Percentiles rank a stretch among this genome's conserved stretches.
phyloP scores from a whole-genome alignment of 2,888 invertebrate species.

The Lasioglossum leucozonium region DNA sequence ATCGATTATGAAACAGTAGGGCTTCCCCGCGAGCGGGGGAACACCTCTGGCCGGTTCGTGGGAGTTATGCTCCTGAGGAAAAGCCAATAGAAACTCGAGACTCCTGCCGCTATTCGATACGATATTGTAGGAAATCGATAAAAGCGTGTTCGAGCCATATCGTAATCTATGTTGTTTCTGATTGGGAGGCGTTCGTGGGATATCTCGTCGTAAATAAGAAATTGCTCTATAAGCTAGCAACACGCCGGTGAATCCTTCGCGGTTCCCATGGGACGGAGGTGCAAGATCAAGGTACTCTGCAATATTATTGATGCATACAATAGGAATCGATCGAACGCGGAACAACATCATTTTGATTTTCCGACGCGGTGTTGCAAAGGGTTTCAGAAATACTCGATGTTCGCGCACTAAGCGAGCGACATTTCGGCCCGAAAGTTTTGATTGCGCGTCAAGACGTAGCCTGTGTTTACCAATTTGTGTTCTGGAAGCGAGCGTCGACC shows the following conservation, averaged over 20 bases:
- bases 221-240: background rate
- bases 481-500: conserved; percentile 52
- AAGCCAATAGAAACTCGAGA: conserved; percentile 57
- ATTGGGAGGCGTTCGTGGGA: background rate
- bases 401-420: background rate
- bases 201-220: background rate
- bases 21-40: conserved; percentile 46
- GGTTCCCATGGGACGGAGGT: too few species aligned
- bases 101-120: conserved; percentile 20
- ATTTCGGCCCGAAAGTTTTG: background rate
- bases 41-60: conserved; percentile 36
- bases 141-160: background rate
- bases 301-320: too few species aligned
- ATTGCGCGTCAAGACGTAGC: background rate
- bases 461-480: background rate
- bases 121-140: conserved; percentile 39
- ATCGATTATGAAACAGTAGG: conserved; percentile 61
- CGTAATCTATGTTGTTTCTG: background rate
- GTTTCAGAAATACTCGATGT: background rate
- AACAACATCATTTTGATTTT: too few species aligned
- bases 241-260: background rate
- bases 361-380: too few species aligned
- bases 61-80: conserved; percentile 43
- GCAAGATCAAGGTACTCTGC: too few species aligned
- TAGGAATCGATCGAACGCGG: too few species aligned